Base-by-base conservation (phyloP, 2,888 invertebrate genomes). In the Idaea dimidiata region DNA sequence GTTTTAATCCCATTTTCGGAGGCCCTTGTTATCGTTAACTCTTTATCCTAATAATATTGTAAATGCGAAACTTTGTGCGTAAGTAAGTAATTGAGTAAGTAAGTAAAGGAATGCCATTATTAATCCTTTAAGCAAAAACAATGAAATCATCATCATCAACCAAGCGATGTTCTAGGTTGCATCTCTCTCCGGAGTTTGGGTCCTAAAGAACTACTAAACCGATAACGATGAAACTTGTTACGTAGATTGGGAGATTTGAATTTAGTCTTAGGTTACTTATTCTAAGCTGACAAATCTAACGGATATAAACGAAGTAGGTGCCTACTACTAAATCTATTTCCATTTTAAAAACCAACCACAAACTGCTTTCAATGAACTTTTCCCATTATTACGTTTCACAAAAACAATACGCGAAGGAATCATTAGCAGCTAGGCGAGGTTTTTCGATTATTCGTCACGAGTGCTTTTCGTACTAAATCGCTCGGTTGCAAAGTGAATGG, bases 331-430 rank as follows among this genome's bases (percentile, higher is more conserved):
- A 43, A 43, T 43, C 4, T 32, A 32, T 3, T 32, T 32, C 43
- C 43, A 43, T 43, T 43, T 43, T 1, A 43, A 43, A 43, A 43
- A 43, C 43, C 8, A 43, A 43, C 43, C 43, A 10, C 43, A 43
- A 43, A 43, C 43, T 14, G 43, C 43, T 43, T 43, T 43, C 43
- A 43, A 43, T 43, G 43, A 43, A 43, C 43, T 43, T 43, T 43
- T 43, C 43, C 43, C 43, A 43, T 43, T 43, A 43, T 43, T 43
- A 43, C 43, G 43, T 43, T 14, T 43, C 43, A 43, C 43, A 43
- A 43, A 43, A 43, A 43, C 43, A 43, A 43, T 43, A 43, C 43
- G 43, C 43, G 43, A 43, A 43, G 43, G 43, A 43, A 43, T 43
- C 43, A 43, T 43, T 43, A 43, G 43, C 43, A 43, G 43, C 43